Evolutionary conservation across 2,113 vertebrate species (phyloP).

Genomic region (Rafetus swinhoei): DNA sequence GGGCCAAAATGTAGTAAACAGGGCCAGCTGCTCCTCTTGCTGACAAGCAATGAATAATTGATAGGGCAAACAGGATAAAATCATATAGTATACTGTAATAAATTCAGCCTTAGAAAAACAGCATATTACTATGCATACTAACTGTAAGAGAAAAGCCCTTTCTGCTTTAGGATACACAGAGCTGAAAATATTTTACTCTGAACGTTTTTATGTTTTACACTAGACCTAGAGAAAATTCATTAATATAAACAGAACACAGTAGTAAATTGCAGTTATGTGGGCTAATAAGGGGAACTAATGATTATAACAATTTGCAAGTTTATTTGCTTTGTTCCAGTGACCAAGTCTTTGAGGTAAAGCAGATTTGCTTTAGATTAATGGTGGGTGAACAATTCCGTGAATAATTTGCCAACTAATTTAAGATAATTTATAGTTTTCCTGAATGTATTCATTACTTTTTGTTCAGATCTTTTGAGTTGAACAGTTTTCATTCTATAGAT

Average conservation of each 20-base stretch:
- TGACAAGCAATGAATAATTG: not conserved
- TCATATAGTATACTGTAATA: not conserved
- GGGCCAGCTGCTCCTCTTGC: too few species aligned
- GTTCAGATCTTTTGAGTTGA: conserved; percentile 23
- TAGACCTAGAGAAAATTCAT: conserved; percentile 7
- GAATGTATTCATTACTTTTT: conserved; percentile 20
- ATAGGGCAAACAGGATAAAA: conserved; percentile 30
- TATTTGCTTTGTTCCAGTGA: conserved; percentile 31
- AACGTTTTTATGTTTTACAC: not conserved
- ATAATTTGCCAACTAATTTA: conserved; percentile 59
- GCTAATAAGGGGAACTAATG: conserved; percentile 9
- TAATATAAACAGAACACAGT: not conserved
- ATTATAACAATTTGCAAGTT: conserved; percentile 31
- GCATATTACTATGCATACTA: not conserved
- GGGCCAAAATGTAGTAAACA: too few species aligned
- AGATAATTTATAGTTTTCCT: conserved; percentile 40
- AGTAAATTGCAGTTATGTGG: not conserved
- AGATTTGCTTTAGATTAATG: conserved; percentile 54
- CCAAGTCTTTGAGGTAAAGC: conserved; percentile 41
- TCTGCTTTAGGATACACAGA: not conserved
- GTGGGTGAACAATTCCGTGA: conserved; percentile 48
- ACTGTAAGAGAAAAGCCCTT: not conserved
- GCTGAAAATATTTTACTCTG: not conserved
- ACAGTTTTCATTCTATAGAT: conserved; percentile 37
- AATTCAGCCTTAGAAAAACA: conserved; percentile 1